These are phyloP conservation scores for Bombus pyrosoma DNA, from an alignment of 1,140 invertebrate genomes.

Conservation along the genomic window DNA sequence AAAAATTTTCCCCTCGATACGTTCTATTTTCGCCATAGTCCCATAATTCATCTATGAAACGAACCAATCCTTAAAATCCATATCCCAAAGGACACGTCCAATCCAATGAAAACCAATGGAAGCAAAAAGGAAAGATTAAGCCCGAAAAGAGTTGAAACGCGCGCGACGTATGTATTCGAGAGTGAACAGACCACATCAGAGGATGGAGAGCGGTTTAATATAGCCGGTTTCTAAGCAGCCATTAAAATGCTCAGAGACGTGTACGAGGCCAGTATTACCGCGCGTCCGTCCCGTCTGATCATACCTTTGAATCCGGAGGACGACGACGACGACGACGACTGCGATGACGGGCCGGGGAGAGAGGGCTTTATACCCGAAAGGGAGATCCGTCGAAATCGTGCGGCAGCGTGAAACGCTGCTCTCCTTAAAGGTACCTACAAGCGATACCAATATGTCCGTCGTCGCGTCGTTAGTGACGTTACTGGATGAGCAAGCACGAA, in stretches of 20 bases:
- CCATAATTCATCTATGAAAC: background rate
- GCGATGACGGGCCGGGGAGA: background rate
- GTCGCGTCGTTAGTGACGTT: constrained; percentile 70
- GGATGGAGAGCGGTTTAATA: constrained; percentile 35
- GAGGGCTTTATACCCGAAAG: constrained; percentile 34
- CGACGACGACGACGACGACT: constrained; percentile 7
- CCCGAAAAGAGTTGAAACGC: too few species aligned
- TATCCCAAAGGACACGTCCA: background rate
- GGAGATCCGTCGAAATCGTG: constrained; percentile 48
- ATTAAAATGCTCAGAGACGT: constrained; percentile 41
- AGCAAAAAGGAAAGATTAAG: background rate
- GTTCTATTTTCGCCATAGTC: too few species aligned
- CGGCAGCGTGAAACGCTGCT: constrained; percentile 43
- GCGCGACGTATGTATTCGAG: background rate
- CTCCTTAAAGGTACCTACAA: constrained; percentile 59
- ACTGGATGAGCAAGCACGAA: constrained; percentile 64
- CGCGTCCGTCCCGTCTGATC: constrained; percentile 27
- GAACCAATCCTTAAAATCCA: background rate
- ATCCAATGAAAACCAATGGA: background rate
- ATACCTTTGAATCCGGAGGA: constrained; percentile 37
- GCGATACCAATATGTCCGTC: constrained; percentile 66
- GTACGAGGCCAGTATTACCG: constrained; percentile 20
- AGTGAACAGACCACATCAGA: background rate
- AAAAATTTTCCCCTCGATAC: too few species aligned
- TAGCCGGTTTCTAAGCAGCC: constrained; percentile 31